Evolutionary conservation across 2,888 invertebrate genomes (phyloP), one percentile per base, ranked within the genome.

Genomic region (Chorisops tibialis): DNA sequence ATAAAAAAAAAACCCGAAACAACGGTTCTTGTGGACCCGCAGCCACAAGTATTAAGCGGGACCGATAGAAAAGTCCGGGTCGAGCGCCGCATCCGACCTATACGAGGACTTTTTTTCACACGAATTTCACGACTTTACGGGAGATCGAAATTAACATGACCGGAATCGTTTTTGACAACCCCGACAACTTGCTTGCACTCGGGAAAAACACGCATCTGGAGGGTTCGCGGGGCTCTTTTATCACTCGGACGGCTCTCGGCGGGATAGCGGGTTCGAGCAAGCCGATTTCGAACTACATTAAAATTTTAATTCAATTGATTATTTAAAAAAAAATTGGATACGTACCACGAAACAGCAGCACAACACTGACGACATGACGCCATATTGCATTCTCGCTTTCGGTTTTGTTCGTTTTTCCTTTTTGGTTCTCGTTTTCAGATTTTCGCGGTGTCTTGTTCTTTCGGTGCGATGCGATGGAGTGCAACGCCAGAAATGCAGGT

Each of bases 261-360:
- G n/a, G n/a, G n/a, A 30, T 30, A 30, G 30, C 9, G 9, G n/a
- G 18, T 43, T 30, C 9, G 11, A 18, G 7, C n/a, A 30, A 22
- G 35, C 1, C 4, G 9, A 30, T 30, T 30, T 56, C 43, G 16
- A 16, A 14, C 4, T 35, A 56, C 45, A 30, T 56, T 56, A 43
- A 56, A 43, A 56, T 30, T 43, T 4, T 21, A 56, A 45, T 24
- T 43, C 56, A 56, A 56, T 56, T 56, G 56, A 56, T 56, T 56
- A 56, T 56, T 56, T 54, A 43, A 43, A 30, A 56, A 60, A 59
- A 47, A 24, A 47, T 63, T 66, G 63, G 68, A 72, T 83, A 89
- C 91, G 89, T 86, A 91, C 91, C 91, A 91, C 91, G 90, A 91
- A 90, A 91, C 91, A 91, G 91, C 91, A 91, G 91, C 91, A 91